Evolutionary conservation across 2,113 vertebrate species (phyloP).

Genomic region (Halcyon senegalensis): DNA sequence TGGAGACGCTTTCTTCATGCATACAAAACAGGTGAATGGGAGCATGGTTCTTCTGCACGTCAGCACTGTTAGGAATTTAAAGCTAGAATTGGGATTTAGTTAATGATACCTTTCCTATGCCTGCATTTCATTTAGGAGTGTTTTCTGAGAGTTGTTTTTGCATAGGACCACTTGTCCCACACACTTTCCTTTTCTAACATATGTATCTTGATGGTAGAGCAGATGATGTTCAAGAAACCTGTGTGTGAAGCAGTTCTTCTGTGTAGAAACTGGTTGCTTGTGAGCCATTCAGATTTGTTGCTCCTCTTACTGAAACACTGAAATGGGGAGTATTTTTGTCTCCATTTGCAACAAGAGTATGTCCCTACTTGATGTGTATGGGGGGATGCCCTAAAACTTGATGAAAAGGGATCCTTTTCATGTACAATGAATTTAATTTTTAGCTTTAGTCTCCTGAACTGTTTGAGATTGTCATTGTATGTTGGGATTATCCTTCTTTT

Average conservation of each 20-base stretch:
- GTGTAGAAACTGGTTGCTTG: background rate
- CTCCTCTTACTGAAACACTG: background rate
- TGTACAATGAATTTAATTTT: background rate
- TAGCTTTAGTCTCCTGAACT: background rate
- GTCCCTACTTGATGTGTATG: background rate
- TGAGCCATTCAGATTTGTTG: background rate
- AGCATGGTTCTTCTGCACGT: background rate
- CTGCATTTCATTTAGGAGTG: background rate
- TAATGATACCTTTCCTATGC: background rate
- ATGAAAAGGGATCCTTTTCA: background rate
- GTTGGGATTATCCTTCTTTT: background rate
- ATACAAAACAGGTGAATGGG: background rate
- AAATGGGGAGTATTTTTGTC: background rate
- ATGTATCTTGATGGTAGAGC: fast-evolving
- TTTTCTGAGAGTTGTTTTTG: background rate
- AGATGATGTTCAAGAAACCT: background rate
- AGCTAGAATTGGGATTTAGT: background rate
- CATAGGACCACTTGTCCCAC: background rate
- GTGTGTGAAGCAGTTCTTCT: background rate
- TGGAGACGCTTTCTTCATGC: background rate
- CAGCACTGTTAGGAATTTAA: background rate
- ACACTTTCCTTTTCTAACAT: background rate
- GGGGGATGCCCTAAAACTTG: background rate
- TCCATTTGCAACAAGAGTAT: background rate
- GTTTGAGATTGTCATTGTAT: background rate